Base-by-base conservation (phyloP, 2,888 invertebrate genomes). In the Girardia tigrina region DNA sequence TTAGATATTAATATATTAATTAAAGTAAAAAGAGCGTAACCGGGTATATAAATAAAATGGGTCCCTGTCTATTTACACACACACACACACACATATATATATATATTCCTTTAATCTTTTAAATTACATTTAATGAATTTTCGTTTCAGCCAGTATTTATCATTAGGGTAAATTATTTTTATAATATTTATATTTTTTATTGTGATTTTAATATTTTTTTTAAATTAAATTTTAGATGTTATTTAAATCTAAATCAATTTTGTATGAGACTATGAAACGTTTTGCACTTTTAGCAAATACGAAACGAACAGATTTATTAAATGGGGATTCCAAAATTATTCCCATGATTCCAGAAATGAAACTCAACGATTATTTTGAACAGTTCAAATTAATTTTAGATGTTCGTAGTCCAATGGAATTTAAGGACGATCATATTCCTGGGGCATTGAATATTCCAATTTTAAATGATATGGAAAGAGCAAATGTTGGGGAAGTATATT, bases 361-460 rank as follows among this genome's bases (percentile, higher is more conserved):
- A 12, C 14, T 71, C n/a, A 12, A 4, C n/a, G 28, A 28, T 26
- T 28, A 12, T 14, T 28, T 6, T 71, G 28, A 27, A 4, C 6
- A 71, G 36, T 75, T 29, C n/a, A 71, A 75, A 28, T 71, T 27
- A 23, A 72, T 75, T 26, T 23, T 75, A 14, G 75, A 75, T 36
- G 75, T 75, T 75, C 1, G 75, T 26, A 73, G 29, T 73, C 75
- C 75, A 14, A 26, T 16, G 12, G 75, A 75, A 36, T 75, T 26
- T 27, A 1, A 16, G 0, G 12, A 16, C 23, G 75, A 72, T 26
- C 75, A 75, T 20, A n/a, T 75, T 26, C 75, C 75, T 14, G 23
- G 74, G 4, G 75, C 75, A 72, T 20, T 75, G 1, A 73, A 71
- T 75, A 26, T 75, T 4, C 75, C 75, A 12, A 28, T 73, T n/a